Conservation (phyloP, 2,888 invertebrate genomes). For the Ormyrus pomaceus region DNA sequence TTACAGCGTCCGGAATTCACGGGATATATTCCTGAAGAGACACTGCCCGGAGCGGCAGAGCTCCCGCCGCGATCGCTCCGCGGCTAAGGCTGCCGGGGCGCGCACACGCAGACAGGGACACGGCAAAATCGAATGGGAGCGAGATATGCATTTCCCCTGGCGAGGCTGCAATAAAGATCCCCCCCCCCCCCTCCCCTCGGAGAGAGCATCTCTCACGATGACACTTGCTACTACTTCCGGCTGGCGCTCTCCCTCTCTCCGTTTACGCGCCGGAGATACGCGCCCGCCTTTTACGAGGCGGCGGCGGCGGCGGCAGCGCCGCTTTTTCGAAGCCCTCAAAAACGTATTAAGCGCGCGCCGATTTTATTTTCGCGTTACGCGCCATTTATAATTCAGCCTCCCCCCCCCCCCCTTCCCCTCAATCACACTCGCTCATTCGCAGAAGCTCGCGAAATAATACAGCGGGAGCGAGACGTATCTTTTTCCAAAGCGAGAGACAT, state of each 20-base stretch:
- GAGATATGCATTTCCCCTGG: conserved; percentile 30
- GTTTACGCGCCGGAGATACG: not conserved
- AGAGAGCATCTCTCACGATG: conserved; percentile 14
- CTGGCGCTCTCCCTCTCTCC: conserved; percentile 37
- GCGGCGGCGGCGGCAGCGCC: not conserved
- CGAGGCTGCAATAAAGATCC: conserved; percentile 14
- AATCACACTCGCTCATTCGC: conserved; percentile 47
- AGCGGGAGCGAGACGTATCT: conserved; percentile 4
- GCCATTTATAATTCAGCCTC: conserved; percentile 61
- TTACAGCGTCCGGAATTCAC: conserved; percentile 69
- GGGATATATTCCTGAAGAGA: conserved; percentile 29
- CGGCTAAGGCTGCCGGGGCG: not conserved
- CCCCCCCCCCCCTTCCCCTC: conserved; percentile 3
- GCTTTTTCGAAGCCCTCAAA: conserved; percentile 60
- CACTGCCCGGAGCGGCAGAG: conserved; percentile 23
- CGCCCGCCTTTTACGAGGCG: not conserved
- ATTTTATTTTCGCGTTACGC: conserved; percentile 63
- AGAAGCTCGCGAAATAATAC: conserved; percentile 44
- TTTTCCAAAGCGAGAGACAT: conserved; percentile 9
- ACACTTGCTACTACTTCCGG: conserved; percentile 37
- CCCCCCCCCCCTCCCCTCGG: not conserved
- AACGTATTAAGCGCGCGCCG: conserved; percentile 64
- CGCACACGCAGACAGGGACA: not conserved
- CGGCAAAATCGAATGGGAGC: conserved; percentile 22
- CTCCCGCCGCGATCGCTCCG: not conserved